phyloP scores from a whole-genome alignment of 2,113 vertebrate genomes.

The Alexandromys fortis region DNA sequence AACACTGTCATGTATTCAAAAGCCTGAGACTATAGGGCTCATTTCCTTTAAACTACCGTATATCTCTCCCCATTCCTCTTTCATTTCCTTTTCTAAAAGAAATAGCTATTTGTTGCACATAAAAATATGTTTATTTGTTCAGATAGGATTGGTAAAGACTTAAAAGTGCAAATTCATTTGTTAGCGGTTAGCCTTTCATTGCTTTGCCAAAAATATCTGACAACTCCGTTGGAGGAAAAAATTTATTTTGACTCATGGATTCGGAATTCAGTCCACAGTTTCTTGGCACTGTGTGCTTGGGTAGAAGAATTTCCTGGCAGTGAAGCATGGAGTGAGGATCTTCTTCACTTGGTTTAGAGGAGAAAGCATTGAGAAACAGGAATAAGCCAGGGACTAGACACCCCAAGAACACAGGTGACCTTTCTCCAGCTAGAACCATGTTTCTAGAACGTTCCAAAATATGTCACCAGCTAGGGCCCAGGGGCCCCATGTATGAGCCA shows the following conservation, averaged over 20 bases:
- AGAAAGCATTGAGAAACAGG: not conserved
- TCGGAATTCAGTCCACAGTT: not conserved
- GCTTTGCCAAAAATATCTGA: not conserved
- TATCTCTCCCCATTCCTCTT: not conserved
- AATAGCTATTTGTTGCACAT: not conserved
- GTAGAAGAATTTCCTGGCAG: not conserved
- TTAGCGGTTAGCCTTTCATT: not conserved
- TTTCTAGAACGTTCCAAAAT: not conserved
- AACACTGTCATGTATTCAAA: not conserved
- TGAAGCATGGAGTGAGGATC: not conserved
- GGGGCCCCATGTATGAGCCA: not conserved
- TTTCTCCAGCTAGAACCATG: not conserved
- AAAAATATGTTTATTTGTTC: not conserved
- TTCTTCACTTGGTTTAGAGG: not conserved
- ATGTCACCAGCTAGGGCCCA: not conserved
- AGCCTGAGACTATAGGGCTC: not conserved
- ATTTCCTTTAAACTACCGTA: not conserved
- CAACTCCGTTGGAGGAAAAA: not conserved
- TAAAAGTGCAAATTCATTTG: not conserved
- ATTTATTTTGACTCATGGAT: not conserved
- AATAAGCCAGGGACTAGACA: not conserved
- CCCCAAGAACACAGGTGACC: not conserved
- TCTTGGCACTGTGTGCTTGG: not conserved
- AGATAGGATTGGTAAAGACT: not conserved
- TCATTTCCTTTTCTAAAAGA: not conserved